A percentile compares a stretch with the other conserved stretches of the same genome.
These are phyloP conservation scores for Sebastes cheni DNA, from an alignment of 2,797 vertebrate genomes.

Conservation along the genomic window DNA sequence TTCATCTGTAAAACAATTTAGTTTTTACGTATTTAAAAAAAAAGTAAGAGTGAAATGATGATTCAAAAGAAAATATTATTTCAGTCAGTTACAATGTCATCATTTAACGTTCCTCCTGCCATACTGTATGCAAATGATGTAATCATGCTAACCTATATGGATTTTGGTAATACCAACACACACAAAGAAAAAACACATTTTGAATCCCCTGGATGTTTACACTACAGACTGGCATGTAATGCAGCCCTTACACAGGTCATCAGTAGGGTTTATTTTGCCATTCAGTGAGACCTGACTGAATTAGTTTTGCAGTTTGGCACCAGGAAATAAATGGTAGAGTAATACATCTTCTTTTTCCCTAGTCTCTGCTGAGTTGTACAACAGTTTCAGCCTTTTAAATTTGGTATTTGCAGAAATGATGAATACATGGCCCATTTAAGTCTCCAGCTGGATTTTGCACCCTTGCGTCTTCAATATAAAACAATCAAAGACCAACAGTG, in stretches of 20 bases:
- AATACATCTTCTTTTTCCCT: background rate
- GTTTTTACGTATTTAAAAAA: too few species aligned
- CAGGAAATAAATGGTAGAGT: background rate
- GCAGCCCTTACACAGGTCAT: background rate
- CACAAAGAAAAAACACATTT: background rate
- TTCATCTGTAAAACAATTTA: too few species aligned
- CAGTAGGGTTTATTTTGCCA: background rate
- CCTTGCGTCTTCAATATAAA: background rate
- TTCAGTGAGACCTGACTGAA: background rate
- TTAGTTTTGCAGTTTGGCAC: background rate
- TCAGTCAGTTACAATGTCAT: background rate
- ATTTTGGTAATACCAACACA: background rate
- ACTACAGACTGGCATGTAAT: background rate
- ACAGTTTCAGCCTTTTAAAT: background rate
- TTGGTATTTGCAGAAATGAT: background rate
- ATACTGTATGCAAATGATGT: background rate
- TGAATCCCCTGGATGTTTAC: background rate
- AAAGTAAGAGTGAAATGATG: background rate
- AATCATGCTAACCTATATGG: background rate
- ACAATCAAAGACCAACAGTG: background rate
- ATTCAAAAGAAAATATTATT: background rate
- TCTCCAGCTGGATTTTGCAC: background rate
- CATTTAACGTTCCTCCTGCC: background rate
- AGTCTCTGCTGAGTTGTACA: background rate
- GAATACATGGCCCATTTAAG: background rate